Evolutionary conservation across 2,888 invertebrate species (phyloP).

Genomic region (Tiphia femorata): DNA sequence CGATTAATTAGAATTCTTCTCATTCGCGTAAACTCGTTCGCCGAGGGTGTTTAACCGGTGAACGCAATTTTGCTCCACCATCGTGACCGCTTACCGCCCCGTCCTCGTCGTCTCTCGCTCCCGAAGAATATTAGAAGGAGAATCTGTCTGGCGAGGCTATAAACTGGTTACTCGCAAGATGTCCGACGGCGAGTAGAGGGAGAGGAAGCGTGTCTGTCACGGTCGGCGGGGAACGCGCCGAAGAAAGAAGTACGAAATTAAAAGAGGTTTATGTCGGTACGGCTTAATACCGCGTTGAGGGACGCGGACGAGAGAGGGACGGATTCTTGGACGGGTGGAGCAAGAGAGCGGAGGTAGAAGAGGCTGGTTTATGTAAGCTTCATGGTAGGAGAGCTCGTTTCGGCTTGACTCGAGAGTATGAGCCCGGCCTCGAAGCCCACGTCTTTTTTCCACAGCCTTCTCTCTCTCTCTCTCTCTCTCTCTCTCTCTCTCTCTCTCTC

Average conservation of each 20-base stretch:
- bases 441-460: conserved; percentile 22
- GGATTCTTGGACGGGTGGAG: conserved; percentile 6
- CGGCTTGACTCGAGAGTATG: conserved; percentile 28
- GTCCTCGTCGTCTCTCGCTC: too few relatives aligned
- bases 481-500: background rate
- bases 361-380: conserved; percentile 40
- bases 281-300: conserved; percentile 23
- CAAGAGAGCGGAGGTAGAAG: conserved; percentile 11
- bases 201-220: background rate
- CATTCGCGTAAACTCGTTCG: too few relatives aligned
- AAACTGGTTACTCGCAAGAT: background rate
- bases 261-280: conserved; percentile 29
- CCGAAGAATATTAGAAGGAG: too few relatives aligned
- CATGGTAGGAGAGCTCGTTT: conserved; percentile 41
- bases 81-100: too few relatives aligned
- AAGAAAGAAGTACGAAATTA: conserved; percentile 33
- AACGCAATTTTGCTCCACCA: too few relatives aligned
- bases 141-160: too few relatives aligned
- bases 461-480: background rate
- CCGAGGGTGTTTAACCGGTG: too few relatives aligned
- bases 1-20: too few relatives aligned
- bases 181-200: conserved; percentile 5
- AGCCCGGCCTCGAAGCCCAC: conserved; percentile 27
- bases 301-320: conserved; percentile 6
- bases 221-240: conserved; percentile 13